Evolutionary conservation across 2,797 vertebrate genomes (phyloP), one percentile per base, ranked within the genome.

Genomic region (Luscinia megarhynchos): DNA sequence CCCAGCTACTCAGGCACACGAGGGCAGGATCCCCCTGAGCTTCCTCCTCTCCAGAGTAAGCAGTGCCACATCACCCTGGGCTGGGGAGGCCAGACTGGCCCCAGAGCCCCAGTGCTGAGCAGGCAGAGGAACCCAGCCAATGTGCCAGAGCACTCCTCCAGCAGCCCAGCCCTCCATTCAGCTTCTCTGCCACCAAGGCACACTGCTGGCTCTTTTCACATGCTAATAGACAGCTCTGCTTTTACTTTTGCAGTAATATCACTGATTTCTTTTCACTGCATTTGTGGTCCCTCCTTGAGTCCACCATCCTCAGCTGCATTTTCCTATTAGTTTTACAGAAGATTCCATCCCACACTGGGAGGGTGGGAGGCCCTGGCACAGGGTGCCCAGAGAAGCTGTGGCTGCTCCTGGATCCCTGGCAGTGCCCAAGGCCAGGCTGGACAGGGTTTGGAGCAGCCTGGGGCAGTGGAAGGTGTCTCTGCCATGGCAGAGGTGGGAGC

Each of bases 1-100:
- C n/a, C 50, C 48, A 53, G 20, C 10, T 1, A 1, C 55, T 30
- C 13, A 4, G 9, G 18, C 0, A 27, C 14, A 20, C 0, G 2
- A n/a, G 55, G 22, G 13, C 23, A 78, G 72, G 29, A 7, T 41
- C 3, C 18, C 32, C 41, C 24, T 10, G 40, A 84, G 50, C 53
- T 26, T 41, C 10, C 46, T 5, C 30, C 78, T 54, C 34, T 21
- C 21, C 68, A 53, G 46, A 41, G 3, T 4, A 9, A 27, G 30
- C 41, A 69, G 57, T 18, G 12, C 72, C 46, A 57, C 10, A 1
- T 6, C n/a, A 13, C 26, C 57, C 48, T 15, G 9, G 21, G 6
- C 27, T 30, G 32, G 57, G 20, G 40, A 45, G 48, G 12, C 48
- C 48, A 54, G 32, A 3, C 48, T 20, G 61, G 75, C 26, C 34